Base-by-base conservation (phyloP, 2,888 invertebrate genomes). In the Amphipyra tragopoginis region DNA sequence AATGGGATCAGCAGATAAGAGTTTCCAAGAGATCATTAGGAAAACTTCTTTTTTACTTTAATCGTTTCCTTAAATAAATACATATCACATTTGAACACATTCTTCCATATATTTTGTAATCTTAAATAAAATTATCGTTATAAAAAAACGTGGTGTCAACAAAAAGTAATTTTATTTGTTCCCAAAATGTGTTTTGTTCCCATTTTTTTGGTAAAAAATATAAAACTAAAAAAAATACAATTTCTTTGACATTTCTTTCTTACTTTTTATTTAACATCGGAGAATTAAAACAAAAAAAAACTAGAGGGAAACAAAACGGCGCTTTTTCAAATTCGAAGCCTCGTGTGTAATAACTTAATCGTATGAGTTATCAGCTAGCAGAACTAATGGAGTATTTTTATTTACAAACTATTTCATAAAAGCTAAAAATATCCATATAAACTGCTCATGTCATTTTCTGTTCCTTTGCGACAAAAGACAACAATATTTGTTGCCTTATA, bases 51-150 rank as follows among this genome's bases (percentile, higher is more conserved):
- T 89, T 89, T 88, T 84, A 86, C 85, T 82, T 87, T 85, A 85
- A 80, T 82, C 85, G 78, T 78, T 75, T 86, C 86, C 93, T 92
- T 93, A 93, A 91, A 90, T 88, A 93, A 91, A 91, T 91, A 91
- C 88, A 84, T 94, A 94, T 94, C 94, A 94, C 94, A 94, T 91
- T 92, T 94, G 94, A 94, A 94, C 94, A 94, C 93, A 94, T 93
- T 88, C 89, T 89, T 92, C 88, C 85, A 82, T 85, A 84, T 79
- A 83, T 86, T 88, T 89, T 87, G 82, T 88, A 87, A 86, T 78
- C 75, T 85, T 87, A 86, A 80, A 74, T 80, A 84, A 86, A 79
- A 67, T 49, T 69, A 70, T 43, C 53, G 33, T 54, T 51, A 44
- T 57, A 53, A 59, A 71, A 63, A 66, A 72, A 49, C 40, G 54